Percentiles rank a stretch among this genome's conserved stretches.
phyloP scores from a whole-genome alignment of 2,797 vertebrate genomes.

The Morus bassanus region DNA sequence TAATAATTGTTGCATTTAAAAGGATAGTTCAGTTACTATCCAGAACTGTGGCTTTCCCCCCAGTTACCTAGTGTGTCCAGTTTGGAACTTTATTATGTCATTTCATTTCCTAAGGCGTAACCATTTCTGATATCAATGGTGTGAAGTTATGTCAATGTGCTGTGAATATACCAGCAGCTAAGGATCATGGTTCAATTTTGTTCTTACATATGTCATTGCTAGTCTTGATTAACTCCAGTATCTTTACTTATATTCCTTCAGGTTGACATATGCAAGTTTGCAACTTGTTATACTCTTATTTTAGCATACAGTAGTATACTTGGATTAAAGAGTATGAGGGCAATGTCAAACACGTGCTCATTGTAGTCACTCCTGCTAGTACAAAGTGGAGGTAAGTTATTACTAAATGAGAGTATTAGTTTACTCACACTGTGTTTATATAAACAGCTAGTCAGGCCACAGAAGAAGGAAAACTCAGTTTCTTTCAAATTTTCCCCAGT shows the following conservation, averaged over 20 bases:
- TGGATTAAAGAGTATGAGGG: neutral
- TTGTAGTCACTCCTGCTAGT: neutral
- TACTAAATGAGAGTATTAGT: neutral
- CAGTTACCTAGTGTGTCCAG: neutral
- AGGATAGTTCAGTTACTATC: neutral
- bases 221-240: neutral
- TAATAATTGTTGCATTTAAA: neutral
- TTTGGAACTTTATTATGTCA: neutral
- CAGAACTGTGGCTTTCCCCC: neutral
- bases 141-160: neutral
- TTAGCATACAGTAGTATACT: no score
- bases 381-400: neutral
- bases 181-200: neutral
- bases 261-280: neutral
- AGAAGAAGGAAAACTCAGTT: neutral
- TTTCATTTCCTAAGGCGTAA: neutral
- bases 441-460: neutral
- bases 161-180: neutral
- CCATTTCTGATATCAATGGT: accelerated
- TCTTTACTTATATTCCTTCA: neutral
- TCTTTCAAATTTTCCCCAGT: neutral
- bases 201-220: neutral
- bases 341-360: neutral
- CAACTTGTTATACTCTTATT: neutral
- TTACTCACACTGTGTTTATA: neutral